Base-by-base conservation (phyloP, 1,140 invertebrate species). In the Drosophila pruinosa region DNA sequence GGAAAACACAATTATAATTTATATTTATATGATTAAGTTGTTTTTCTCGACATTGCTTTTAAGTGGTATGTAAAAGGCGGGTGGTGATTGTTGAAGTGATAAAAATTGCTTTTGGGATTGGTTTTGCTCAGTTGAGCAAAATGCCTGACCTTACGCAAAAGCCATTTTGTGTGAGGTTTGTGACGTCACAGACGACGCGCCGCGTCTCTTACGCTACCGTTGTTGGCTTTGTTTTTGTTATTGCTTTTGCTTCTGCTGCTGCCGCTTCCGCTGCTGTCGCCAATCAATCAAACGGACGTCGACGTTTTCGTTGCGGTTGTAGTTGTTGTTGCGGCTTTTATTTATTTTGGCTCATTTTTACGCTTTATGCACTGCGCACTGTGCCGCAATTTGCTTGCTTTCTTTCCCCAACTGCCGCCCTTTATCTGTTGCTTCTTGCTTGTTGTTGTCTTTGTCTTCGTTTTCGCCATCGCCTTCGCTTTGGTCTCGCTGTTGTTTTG, bases 261-360 rank as follows among this genome's bases (percentile, higher is more conserved):
- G 54, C 65, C 57, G 65, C 71, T 82, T 82, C 79, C 77, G 76
- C 72, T 71, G 75, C 52, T 63, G 68, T 65, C 69, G 67, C 75
- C 65, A 83, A 82, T 82, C 79, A 78, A 82, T 82, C 79, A 82
- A 78, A 75, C 57, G 57, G 78, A 72, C 75, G 70, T 70, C 71
- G 64, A 56, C 56, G 57, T 45, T 39, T 41, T 54, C 14, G 31
- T 47, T 41, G 38, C 31, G 45, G 58, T 56, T 34, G 24, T 15
- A 19, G 28, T 15, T 57, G 41, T 39, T 53, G 58, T 57, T 69
- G 75, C 80, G 62, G 71, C 80, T 69, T 81, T 83, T 83, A 79
- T 83, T 83, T 85, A 83, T 83, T 85, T 83, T 72, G 79, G 72
- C 62, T 85, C 71, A 85, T 82, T 82, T 82, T 82, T 82, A 82